Percentiles rank a stretch among this genome's conserved stretches.
Evolutionary conservation across 2,888 invertebrate genomes (phyloP).

Genomic region (Sipha maydis): DNA sequence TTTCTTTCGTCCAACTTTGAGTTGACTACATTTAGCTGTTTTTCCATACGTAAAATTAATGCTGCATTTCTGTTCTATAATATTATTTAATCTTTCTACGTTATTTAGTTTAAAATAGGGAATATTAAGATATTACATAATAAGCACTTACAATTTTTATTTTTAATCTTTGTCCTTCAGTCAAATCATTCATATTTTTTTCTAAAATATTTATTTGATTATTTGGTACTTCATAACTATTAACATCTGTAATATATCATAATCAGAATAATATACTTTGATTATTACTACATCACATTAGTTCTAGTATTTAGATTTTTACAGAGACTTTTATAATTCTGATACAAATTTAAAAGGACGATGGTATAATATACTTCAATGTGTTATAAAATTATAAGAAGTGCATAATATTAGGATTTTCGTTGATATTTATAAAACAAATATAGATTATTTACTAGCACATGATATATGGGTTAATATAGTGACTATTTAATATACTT

Average conservation of each 20-base stretch:
- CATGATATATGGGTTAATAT: too few relatives aligned
- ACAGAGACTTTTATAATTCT: too few relatives aligned
- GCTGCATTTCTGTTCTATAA: conserved; percentile 3
- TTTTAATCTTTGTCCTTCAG: neutral
- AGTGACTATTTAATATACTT: too few relatives aligned
- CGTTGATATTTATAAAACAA: too few relatives aligned
- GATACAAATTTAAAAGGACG: too few relatives aligned
- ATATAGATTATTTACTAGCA: too few relatives aligned
- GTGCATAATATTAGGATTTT: too few relatives aligned
- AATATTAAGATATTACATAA: neutral
- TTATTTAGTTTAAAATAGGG: neutral
- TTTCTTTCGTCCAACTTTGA: neutral
- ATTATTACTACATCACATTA: too few relatives aligned
- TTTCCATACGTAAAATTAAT: conserved; percentile 1
- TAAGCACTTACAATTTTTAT: neutral
- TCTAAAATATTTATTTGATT: neutral
- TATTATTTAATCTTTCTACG: neutral
- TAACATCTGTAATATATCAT: neutral
- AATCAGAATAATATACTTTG: too few relatives aligned
- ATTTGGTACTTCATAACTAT: neutral
- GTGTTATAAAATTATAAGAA: too few relatives aligned
- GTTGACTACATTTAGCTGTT: neutral
- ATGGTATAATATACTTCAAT: too few relatives aligned
- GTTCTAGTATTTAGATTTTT: too few relatives aligned
- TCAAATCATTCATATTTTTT: neutral